These are phyloP conservation scores for Eulithis testata DNA, from an alignment of 2,888 invertebrate species.

Conservation along the genomic window DNA sequence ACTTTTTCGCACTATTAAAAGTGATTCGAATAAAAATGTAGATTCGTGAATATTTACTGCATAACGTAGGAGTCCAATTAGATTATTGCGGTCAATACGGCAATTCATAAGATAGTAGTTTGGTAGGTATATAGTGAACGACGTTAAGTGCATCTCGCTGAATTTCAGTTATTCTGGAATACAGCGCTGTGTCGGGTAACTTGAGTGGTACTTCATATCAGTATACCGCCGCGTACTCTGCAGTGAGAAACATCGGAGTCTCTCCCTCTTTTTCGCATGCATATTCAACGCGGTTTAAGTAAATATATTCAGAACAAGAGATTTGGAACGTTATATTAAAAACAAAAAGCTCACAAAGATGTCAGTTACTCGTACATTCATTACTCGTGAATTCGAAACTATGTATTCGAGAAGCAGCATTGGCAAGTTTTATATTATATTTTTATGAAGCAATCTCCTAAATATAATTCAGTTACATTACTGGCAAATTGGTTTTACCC, in stretches of 20 bases:
- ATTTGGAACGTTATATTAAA: background rate
- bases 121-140: slow-evolving; percentile 10
- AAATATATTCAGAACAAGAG: slow-evolving; percentile 22
- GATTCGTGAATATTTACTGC: slow-evolving; percentile 18
- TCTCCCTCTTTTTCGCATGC: slow-evolving; percentile 29
- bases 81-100: slow-evolving; percentile 7
- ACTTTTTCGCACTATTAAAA: slow-evolving; percentile 7
- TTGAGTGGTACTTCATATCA: slow-evolving; percentile 47
- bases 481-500: slow-evolving; percentile 28
- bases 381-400: background rate
- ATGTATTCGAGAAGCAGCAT: background rate
- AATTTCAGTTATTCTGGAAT: slow-evolving; percentile 50
- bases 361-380: no score
- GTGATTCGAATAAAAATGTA: background rate
- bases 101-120: slow-evolving; percentile 1
- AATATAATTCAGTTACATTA: slow-evolving; percentile 21
- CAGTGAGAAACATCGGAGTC: slow-evolving; percentile 34
- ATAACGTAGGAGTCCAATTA: slow-evolving; percentile 10
- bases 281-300: slow-evolving; percentile 28
- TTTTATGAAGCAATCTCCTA: slow-evolving; percentile 17
- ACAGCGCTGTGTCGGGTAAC: slow-evolving; percentile 48
- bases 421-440: slow-evolving; percentile 6
- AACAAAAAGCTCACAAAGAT: background rate
- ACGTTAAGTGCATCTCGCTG: slow-evolving; percentile 38
- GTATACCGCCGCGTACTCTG: slow-evolving; percentile 38